Conservation (phyloP, 2,888 invertebrate species). For the Caenorhabditis sp. region DNA sequence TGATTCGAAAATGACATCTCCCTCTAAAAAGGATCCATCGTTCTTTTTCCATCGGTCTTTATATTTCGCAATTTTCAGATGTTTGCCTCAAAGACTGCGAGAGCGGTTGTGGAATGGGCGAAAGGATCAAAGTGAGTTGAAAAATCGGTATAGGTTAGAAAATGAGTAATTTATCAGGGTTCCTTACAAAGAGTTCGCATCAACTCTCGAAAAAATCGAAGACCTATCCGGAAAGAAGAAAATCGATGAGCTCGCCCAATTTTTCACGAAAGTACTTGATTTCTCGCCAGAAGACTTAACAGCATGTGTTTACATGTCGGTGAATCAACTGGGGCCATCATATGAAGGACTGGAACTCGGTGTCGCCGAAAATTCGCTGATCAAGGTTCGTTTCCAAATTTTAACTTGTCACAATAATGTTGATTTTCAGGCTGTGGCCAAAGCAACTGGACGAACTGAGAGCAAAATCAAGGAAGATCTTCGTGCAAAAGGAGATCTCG, state of each 20-base stretch:
- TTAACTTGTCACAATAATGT: too few species aligned
- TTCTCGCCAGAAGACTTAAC: slow-evolving; percentile 93
- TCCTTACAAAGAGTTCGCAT: slow-evolving; percentile 94
- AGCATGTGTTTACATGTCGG: slow-evolving; percentile 93
- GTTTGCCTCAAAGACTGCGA: slow-evolving; percentile 62
- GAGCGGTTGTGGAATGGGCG: slow-evolving; percentile 53
- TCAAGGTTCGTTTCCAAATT: slow-evolving; percentile 88
- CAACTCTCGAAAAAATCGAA: slow-evolving; percentile 94
- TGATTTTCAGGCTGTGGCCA: slow-evolving; percentile 64
- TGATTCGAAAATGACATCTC: too few species aligned
- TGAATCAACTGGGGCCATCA: slow-evolving; percentile 97
- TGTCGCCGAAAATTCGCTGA: slow-evolving; percentile 94
- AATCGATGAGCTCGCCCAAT: slow-evolving; percentile 63
- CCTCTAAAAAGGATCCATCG: too few species aligned
- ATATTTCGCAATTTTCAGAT: slow-evolving; percentile 53
- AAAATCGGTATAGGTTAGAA: neutral
- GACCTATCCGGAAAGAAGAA: slow-evolving; percentile 84
- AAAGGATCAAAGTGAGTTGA: slow-evolving; percentile 57
- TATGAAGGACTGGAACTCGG: slow-evolving; percentile 95
- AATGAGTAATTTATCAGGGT: slow-evolving; percentile 86
- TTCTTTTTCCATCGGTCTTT: too few species aligned
- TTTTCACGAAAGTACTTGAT: slow-evolving; percentile 83
- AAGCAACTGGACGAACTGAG: slow-evolving; percentile 83
- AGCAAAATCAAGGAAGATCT: slow-evolving; percentile 90
- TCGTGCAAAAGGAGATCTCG: slow-evolving; percentile 91